Base-by-base conservation (phyloP, 2,113 vertebrate species). In the Tamias sibiricus region DNA sequence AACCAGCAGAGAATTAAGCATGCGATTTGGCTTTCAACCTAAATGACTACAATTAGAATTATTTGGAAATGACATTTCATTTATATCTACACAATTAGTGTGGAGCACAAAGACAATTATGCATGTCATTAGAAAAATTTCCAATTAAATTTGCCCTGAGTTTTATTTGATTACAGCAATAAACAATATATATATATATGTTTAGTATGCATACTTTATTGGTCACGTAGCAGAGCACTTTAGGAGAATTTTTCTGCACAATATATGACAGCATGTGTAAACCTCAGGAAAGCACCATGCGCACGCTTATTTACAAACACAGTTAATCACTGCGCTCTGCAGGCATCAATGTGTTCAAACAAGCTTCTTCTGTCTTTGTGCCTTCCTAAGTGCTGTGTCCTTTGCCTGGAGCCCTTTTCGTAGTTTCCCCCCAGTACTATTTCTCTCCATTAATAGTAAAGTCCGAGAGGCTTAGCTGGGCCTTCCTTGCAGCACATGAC, bases 51-150 rank as follows among this genome's bases (percentile, higher is more conserved):
- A 94, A 94, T 96, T 79, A 94, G 9, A 28, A 75, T 93, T 97
- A 91, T 97, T 92, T 94, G 64, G 54, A 96, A 96, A 90, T 87
- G 69, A 16, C 75, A 87, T 69, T 95, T 79, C 84, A 87, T 90
- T 95, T 96, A 89, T 54, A 82, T 74, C 22, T 49, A 26, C 35
- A 11, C 83, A 87, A 95, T 95, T 95, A 94, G 47, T 54, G 77
- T 35, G n/a, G 24, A 86, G 32, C 68, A 72, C 90, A 96, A 91
- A 97, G 75, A 95, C 80, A 83, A 82, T 83, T 96, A 86, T 47
- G 54, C 35, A 52, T 66, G 32, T 37, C 54, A 93, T 96, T 93
- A 96, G 68, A 95, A 87, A 82, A 72, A 52, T 49, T 85, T 81
- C 13, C 94, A 97, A 96, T 88, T 96, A 93, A 91, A 91, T 86